phyloP scores from a whole-genome alignment of 1,140 invertebrate genomes.

The Pogonognathellus flavescens region DNA sequence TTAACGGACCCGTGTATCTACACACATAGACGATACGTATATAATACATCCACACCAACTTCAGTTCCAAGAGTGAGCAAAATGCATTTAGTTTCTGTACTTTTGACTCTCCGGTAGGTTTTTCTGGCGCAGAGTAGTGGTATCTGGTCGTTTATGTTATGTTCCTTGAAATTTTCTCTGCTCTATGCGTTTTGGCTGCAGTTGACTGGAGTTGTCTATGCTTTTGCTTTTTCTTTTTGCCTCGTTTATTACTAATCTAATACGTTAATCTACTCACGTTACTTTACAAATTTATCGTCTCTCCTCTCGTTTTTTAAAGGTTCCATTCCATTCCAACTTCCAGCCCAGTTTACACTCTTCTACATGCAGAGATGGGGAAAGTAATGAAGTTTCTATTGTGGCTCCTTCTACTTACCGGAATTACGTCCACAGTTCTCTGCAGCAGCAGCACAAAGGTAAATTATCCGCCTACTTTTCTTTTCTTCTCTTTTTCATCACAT shows the following conservation, averaged over 20 bases:
- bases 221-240: neutral
- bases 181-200: neutral
- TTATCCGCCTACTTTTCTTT: constrained; percentile 25
- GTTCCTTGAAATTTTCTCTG: too few species aligned
- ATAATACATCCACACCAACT: neutral
- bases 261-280: constrained; percentile 48
- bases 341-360: neutral
- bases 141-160: too few species aligned
- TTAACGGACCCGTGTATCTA: neutral
- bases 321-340: constrained; percentile 5
- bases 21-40: neutral
- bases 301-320: constrained; percentile 24
- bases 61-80: too few species aligned
- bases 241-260: constrained; percentile 44
- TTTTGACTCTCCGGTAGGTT: too few species aligned
- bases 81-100: too few species aligned
- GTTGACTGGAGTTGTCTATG: constrained; percentile 16
- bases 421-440: constrained; percentile 20
- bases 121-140: too few species aligned
- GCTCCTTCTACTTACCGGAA: constrained; percentile 19
- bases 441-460: constrained; percentile 32
- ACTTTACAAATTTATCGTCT: constrained; percentile 49
- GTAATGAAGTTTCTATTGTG: constrained; percentile 43
- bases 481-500: constrained; percentile 25
- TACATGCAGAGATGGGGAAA: neutral